Percentiles rank a stretch among this genome's conserved stretches.
Evolutionary conservation across 1,140 invertebrate genomes (phyloP).

Genomic region (Laupala kohalensis): DNA sequence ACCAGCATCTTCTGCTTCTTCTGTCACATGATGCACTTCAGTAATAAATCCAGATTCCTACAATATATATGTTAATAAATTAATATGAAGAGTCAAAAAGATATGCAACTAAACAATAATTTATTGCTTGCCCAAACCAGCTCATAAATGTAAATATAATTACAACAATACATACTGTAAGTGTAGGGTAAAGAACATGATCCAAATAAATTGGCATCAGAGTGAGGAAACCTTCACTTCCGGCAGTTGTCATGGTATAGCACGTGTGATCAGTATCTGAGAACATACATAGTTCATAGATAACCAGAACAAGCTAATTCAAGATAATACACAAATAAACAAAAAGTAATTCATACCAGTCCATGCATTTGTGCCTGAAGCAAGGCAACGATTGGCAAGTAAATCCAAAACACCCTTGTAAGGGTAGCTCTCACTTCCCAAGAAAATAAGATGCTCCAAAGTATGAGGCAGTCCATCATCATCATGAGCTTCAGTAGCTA

Average conservation of each 20-base stretch:
- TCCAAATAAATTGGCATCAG: constrained; percentile 81
- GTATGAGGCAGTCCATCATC: constrained; percentile 89
- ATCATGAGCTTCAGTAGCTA: constrained; percentile 79
- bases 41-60: constrained; percentile 69
- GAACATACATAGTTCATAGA: constrained; percentile 3
- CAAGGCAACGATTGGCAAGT: constrained; percentile 74
- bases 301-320: background rate
- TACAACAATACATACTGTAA: constrained; percentile 43
- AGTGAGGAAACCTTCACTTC: constrained; percentile 74
- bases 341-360: constrained; percentile 21
- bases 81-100: constrained; percentile 9
- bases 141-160: background rate
- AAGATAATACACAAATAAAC: constrained; percentile 1
- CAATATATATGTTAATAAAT: constrained; percentile 4
- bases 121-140: background rate
- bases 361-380: constrained; percentile 82
- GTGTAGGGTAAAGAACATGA: constrained; percentile 72
- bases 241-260: constrained; percentile 79
- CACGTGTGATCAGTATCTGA: constrained; percentile 75
- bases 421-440: constrained; percentile 81
- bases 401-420: constrained; percentile 82
- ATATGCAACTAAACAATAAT: constrained; percentile 3
- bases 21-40: constrained; percentile 84
- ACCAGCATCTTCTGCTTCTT: constrained; percentile 75
- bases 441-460: constrained; percentile 81